These are phyloP conservation scores for Rhopalosiphum maidis DNA, from an alignment of 1,140 invertebrate genomes.

Conservation along the genomic window DNA sequence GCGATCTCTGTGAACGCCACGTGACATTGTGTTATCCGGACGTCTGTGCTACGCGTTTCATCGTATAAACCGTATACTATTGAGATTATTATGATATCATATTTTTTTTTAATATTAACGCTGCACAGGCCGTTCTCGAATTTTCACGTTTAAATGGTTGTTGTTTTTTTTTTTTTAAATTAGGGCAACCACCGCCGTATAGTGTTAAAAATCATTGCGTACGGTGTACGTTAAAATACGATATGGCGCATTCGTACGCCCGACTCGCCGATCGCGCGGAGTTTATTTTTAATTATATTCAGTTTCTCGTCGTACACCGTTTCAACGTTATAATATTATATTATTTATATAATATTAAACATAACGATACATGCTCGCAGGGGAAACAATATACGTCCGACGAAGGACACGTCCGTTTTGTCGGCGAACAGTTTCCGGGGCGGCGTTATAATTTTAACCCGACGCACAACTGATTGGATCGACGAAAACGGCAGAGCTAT, in stretches of 20 bases:
- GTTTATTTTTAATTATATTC: not conserved
- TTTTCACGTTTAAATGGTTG: not conserved
- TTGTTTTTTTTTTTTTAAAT: too few species aligned
- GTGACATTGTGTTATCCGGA: too few species aligned
- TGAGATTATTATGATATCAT: too few species aligned
- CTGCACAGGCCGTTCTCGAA: not conserved
- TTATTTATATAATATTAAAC: not conserved
- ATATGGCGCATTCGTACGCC: not conserved
- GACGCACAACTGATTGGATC: not conserved
- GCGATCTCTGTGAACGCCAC: too few species aligned
- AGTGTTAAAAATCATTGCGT: not conserved
- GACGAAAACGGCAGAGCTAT: not conserved
- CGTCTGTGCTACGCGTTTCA: too few species aligned
- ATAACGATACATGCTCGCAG: not conserved
- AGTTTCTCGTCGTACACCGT: not conserved
- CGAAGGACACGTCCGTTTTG: not conserved
- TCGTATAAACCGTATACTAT: too few species aligned
- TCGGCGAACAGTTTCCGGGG: not conserved
- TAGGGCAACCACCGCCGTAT: not conserved
- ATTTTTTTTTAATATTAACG: not conserved
- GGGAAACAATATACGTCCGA: not conserved
- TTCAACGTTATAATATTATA: not conserved
- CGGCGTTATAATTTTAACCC: slow-evolving; percentile 1
- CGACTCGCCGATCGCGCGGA: too few species aligned
- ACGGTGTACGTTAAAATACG: not conserved